Evolutionary conservation across 1,140 invertebrate genomes (phyloP).

Genomic region (Myzus persicae): DNA sequence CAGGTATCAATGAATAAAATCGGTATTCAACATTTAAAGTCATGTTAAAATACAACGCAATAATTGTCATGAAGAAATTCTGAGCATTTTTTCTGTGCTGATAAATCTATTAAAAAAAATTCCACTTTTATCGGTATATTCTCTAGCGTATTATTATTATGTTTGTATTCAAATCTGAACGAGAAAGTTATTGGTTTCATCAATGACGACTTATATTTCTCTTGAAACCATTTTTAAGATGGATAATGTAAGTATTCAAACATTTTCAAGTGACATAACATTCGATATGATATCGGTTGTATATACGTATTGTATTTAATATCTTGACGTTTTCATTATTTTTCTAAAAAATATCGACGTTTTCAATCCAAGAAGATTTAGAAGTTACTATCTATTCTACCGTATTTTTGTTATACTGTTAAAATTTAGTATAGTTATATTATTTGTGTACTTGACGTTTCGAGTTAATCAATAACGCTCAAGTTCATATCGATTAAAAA

Average conservation of each 20-base stretch:
- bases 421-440: background rate
- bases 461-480: background rate
- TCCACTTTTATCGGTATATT: background rate
- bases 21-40: too few relatives aligned
- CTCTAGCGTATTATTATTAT: background rate
- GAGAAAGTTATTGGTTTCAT: background rate
- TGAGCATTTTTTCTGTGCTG: background rate
- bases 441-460: background rate
- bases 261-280: background rate
- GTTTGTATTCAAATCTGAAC: background rate
- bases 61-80: background rate
- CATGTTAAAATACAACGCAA: background rate
- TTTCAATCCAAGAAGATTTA: background rate
- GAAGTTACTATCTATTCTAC: background rate
- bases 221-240: background rate
- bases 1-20: background rate
- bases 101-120: background rate
- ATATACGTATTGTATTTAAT: background rate
- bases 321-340: background rate
- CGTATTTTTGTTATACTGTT: background rate
- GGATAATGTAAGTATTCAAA: background rate
- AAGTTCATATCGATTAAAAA: background rate
- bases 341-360: background rate
- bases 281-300: background rate
- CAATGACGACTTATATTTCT: background rate